Percentiles rank a stretch among this genome's conserved stretches.
These are phyloP conservation scores for Sebastes hopkinsi DNA, from an alignment of 2,797 vertebrate species.

Conservation along the genomic window DNA sequence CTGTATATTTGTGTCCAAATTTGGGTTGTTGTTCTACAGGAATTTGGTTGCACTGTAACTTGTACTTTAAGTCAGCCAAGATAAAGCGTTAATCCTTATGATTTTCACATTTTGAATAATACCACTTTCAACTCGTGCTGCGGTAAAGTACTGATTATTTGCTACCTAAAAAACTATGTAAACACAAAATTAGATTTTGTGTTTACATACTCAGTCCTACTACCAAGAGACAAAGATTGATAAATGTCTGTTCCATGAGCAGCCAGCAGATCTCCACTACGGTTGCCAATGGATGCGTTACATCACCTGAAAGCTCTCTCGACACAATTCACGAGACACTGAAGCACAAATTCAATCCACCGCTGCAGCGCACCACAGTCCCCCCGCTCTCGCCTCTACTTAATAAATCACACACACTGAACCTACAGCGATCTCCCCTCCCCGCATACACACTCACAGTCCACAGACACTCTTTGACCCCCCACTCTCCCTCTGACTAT, in stretches of 20 bases:
- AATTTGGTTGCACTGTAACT: background rate
- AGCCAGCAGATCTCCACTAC: slow-evolving; percentile 12
- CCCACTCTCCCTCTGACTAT: slow-evolving; percentile 77
- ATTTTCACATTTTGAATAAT: background rate
- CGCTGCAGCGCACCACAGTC: slow-evolving; percentile 24
- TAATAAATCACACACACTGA: slow-evolving; percentile 9
- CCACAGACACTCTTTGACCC: slow-evolving; percentile 53
- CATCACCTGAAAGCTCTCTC: slow-evolving; percentile 43
- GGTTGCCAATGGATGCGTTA: slow-evolving; percentile 46
- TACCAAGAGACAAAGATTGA: background rate
- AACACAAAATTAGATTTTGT: background rate
- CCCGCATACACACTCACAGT: slow-evolving; percentile 38
- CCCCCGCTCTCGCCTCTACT: slow-evolving; percentile 22
- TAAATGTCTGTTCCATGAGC: slow-evolving; percentile 1
- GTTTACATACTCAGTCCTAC: background rate
- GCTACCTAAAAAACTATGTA: background rate
- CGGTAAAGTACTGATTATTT: background rate
- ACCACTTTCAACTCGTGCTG: background rate
- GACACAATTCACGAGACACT: slow-evolving; percentile 25
- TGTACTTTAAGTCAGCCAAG: background rate
- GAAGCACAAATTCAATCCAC: slow-evolving; percentile 32
- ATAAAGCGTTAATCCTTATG: background rate
- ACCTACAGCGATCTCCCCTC: slow-evolving; percentile 12
- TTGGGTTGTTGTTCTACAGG: background rate
- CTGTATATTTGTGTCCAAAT: background rate